Evolutionary conservation across 30 jellyfish, hydroid and myxozoan genomes (phyloP).

Genomic region (Cassiopea xamachana): DNA sequence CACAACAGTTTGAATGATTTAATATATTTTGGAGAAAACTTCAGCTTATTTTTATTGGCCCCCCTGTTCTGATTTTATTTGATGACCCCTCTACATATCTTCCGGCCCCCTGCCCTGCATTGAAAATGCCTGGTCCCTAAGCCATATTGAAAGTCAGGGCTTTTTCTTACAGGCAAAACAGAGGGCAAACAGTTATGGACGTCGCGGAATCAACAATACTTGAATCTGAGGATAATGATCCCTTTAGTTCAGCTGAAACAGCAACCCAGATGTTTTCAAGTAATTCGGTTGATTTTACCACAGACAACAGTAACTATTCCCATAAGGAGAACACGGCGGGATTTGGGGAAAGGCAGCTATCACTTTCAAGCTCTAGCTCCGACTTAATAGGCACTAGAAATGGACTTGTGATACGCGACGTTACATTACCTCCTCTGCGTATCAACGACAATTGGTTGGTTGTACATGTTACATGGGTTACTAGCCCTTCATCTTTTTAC

Average conservation of each 20-base stretch:
- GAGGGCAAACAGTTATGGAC: not conserved
- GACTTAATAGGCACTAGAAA: not conserved
- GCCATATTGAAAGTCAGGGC: too few species aligned
- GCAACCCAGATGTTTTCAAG: slow-evolving; percentile 1
- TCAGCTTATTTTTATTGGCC: too few species aligned
- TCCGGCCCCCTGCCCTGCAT: too few species aligned
- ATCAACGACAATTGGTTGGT: slow-evolving; percentile 20
- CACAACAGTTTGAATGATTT: too few species aligned
- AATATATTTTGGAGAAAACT: too few species aligned
- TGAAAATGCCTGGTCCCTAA: too few species aligned
- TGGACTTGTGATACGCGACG: slow-evolving; percentile 20
- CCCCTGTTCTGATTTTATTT: too few species aligned
- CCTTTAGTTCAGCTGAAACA: not conserved
- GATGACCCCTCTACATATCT: too few species aligned
- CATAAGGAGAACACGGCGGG: not conserved
- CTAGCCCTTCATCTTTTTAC: slow-evolving; percentile 52
- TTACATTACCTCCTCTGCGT: slow-evolving; percentile 14
- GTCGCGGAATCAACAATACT: not conserved
- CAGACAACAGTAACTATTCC: not conserved
- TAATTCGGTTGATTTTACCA: not conserved
- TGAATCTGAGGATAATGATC: not conserved
- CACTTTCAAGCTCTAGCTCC: slow-evolving; percentile 3
- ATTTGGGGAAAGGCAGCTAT: slow-evolving; percentile 1
- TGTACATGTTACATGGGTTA: slow-evolving; percentile 28
- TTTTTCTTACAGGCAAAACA: too few species aligned